phyloP scores from a whole-genome alignment of 2,888 invertebrate genomes.

The Melikaiella ostensackeni region DNA sequence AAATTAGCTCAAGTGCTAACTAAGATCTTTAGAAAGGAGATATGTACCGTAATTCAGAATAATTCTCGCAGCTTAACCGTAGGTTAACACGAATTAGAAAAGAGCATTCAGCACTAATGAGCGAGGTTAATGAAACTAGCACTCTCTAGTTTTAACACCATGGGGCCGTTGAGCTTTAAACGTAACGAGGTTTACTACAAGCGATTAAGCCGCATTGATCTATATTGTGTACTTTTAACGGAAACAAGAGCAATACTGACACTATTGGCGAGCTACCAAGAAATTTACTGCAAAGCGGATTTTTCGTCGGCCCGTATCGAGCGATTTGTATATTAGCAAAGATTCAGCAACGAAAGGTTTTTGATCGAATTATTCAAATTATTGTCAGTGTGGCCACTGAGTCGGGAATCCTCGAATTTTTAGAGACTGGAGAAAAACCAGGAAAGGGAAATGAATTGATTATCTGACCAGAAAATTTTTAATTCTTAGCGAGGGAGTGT shows the following conservation, averaged over 20 bases:
- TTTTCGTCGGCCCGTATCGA: slow-evolving; percentile 25
- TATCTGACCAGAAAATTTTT: too few species aligned
- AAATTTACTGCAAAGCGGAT: slow-evolving; percentile 30
- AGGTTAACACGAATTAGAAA: slow-evolving; percentile 34
- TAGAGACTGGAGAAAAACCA: too few species aligned
- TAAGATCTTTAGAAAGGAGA: slow-evolving; percentile 5
- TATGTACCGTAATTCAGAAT: slow-evolving; percentile 24
- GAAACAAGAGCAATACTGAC: not conserved
- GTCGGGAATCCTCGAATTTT: too few species aligned
- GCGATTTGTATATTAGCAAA: not conserved
- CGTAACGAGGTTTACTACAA: slow-evolving; percentile 7
- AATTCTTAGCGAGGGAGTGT: too few species aligned
- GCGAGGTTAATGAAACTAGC: slow-evolving; percentile 26
- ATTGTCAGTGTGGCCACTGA: too few species aligned
- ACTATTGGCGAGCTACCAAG: slow-evolving; percentile 19
- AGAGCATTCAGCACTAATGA: slow-evolving; percentile 23
- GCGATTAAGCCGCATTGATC: slow-evolving; percentile 7
- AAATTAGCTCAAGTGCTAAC: not conserved
- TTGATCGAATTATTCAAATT: slow-evolving; percentile 5
- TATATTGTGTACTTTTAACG: slow-evolving; percentile 19
- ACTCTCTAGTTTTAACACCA: slow-evolving; percentile 14
- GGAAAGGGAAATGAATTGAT: too few species aligned
- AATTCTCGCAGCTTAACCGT: slow-evolving; percentile 22
- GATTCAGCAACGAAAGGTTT: not conserved
- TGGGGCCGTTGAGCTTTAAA: not conserved